Evolutionary conservation across 2,888 invertebrate genomes (phyloP).

Genomic region (Microctonus hyperodae): DNA sequence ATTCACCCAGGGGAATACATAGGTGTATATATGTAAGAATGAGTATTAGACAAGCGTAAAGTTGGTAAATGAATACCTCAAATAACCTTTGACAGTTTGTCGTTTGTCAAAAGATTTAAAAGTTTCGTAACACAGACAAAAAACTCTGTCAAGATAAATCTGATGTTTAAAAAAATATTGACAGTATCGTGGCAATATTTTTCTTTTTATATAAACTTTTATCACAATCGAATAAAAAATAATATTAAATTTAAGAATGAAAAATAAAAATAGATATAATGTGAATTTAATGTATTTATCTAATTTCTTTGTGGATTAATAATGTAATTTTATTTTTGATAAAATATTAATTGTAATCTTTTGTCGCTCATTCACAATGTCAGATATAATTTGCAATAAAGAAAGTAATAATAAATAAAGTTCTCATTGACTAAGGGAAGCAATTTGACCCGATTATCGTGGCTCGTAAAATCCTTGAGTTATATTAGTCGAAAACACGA

Average conservation of each 20-base stretch:
- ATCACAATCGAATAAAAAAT: too few species aligned
- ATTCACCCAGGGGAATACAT: background rate
- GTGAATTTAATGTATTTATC: background rate
- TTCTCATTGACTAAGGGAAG: background rate
- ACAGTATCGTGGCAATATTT: too few species aligned
- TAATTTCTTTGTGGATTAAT: too few species aligned
- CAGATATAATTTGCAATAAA: background rate
- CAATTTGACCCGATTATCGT: constrained; percentile 29
- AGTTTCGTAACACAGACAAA: background rate
- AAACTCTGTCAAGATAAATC: background rate
- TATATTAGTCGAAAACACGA: constrained; percentile 10
- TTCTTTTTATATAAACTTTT: too few species aligned
- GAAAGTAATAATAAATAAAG: background rate
- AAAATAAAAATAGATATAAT: background rate
- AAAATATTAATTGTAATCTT: background rate
- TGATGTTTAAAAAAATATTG: too few species aligned
- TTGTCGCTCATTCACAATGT: background rate
- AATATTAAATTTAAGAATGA: background rate
- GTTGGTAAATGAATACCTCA: background rate
- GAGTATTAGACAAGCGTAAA: background rate
- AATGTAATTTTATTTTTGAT: background rate
- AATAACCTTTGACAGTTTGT: constrained; percentile 3
- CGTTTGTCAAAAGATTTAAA: constrained; percentile 5
- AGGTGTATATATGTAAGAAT: background rate
- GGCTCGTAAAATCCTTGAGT: constrained; percentile 34